A percentile compares a stretch with the other conserved stretches of the same genome.
Conservation (phyloP, 2,113 vertebrate genomes). For the Paralichthys olivaceus region DNA sequence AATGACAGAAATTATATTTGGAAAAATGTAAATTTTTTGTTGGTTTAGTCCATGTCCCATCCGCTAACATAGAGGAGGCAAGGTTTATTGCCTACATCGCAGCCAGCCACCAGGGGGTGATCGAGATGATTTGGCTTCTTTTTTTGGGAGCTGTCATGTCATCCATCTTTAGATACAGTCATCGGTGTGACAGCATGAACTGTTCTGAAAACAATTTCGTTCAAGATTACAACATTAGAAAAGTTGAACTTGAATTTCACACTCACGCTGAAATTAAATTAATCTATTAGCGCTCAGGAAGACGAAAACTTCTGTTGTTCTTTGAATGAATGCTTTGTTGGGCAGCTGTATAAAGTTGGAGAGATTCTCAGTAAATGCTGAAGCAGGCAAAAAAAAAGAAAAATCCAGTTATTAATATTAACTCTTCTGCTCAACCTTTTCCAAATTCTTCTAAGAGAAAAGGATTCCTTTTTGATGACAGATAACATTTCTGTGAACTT, state of each 20-base stretch:
- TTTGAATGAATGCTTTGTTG: background rate
- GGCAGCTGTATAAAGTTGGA: background rate
- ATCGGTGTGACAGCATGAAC: background rate
- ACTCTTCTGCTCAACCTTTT: constrained; percentile 10
- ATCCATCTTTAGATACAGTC: no score
- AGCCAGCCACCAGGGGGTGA: no score
- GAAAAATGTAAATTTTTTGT: no score
- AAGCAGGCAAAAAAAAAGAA: background rate
- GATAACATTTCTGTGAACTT: constrained; percentile 58
- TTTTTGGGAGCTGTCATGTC: no score
- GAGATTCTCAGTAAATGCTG: background rate
- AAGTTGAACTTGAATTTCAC: background rate
- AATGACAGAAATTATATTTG: no score
- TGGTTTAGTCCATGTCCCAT: no score
- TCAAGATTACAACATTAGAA: background rate
- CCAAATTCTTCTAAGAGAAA: background rate
- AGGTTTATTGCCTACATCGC: no score
- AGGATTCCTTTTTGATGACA: constrained; percentile 31
- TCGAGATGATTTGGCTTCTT: no score
- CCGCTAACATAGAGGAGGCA: no score
- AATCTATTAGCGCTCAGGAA: background rate
- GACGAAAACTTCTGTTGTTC: no score
- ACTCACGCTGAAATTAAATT: background rate
- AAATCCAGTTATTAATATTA: background rate
- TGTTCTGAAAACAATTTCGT: background rate